Percentiles rank a stretch among this genome's conserved stretches.
Conservation (phyloP, 2,113 vertebrate genomes). For the Sinocyclocheilus rhinocerous region DNA sequence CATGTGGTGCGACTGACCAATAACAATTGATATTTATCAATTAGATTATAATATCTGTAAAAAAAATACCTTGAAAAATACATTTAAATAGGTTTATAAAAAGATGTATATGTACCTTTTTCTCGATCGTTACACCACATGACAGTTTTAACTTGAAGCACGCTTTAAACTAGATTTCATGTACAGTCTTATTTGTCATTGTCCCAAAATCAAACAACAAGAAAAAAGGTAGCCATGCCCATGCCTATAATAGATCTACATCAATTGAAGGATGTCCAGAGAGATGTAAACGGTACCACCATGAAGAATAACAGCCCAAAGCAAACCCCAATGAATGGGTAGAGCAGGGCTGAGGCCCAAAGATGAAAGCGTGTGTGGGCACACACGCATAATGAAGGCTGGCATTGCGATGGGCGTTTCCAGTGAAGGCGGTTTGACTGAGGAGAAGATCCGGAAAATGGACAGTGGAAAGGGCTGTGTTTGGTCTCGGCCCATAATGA, state of each 20-base stretch:
- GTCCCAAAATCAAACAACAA: background rate
- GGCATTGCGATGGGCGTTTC: slow-evolving; percentile 51
- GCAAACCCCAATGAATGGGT: slow-evolving; percentile 52
- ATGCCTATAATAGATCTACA: slow-evolving; percentile 36
- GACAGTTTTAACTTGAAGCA: too few species aligned
- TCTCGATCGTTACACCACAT: too few species aligned
- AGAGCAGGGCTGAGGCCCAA: slow-evolving; percentile 21
- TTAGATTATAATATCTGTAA: background rate
- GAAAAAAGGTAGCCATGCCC: background rate
- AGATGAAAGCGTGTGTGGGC: slow-evolving; percentile 36
- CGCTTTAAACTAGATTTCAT: background rate
- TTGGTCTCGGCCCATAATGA: slow-evolving; percentile 37
- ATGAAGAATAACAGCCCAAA: slow-evolving; percentile 36
- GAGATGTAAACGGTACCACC: slow-evolving; percentile 28
- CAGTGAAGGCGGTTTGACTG: slow-evolving; percentile 19
- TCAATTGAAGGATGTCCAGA: slow-evolving; percentile 24
- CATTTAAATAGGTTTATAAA: too few species aligned
- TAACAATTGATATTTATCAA: background rate
- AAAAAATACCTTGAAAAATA: background rate
- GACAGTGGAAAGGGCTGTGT: slow-evolving; percentile 41
- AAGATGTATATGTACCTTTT: too few species aligned
- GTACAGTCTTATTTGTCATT: background rate
- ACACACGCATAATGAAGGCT: slow-evolving; percentile 37
- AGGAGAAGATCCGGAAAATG: slow-evolving; percentile 33
- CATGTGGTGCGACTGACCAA: background rate